A percentile compares a stretch with the other conserved stretches of the same genome.
Evolutionary conservation across 2,797 vertebrate genomes (phyloP).

Genomic region (Pangasius krempfi): DNA sequence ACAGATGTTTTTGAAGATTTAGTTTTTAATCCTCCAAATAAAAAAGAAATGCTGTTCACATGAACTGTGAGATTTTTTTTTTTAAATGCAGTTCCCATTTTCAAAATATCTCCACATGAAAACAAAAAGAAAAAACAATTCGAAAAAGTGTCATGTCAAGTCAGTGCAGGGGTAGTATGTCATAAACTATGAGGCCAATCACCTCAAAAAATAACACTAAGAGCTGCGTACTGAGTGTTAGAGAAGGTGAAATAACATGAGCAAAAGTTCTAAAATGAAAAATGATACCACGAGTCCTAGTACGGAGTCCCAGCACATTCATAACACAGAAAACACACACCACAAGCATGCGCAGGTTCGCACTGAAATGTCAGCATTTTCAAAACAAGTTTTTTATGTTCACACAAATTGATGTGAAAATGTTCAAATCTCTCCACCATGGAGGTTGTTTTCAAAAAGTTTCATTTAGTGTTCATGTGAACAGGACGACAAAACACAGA

Average conservation of each 20-base stretch:
- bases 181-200: too few relatives aligned
- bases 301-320: not conserved
- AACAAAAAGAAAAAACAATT: too few relatives aligned
- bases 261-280: too few relatives aligned
- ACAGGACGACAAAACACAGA: not conserved
- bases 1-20: not conserved
- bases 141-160: not conserved
- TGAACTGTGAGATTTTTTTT: too few relatives aligned
- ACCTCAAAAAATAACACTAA: not conserved
- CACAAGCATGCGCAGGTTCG: not conserved
- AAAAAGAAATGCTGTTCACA: too few relatives aligned
- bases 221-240: not conserved
- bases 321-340: not conserved
- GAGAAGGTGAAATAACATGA: not conserved
- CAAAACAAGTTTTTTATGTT: too few relatives aligned
- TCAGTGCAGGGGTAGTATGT: too few relatives aligned
- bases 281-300: too few relatives aligned
- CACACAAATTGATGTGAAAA: too few relatives aligned
- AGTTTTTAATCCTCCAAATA: not conserved
- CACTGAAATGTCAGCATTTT: too few relatives aligned
- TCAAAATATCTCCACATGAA: not conserved
- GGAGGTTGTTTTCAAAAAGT: not conserved
- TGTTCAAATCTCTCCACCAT: not conserved
- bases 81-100: too few relatives aligned
- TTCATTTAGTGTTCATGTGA: not conserved